Conservation (phyloP, 2,113 vertebrate species). For the Talpa occidentalis region DNA sequence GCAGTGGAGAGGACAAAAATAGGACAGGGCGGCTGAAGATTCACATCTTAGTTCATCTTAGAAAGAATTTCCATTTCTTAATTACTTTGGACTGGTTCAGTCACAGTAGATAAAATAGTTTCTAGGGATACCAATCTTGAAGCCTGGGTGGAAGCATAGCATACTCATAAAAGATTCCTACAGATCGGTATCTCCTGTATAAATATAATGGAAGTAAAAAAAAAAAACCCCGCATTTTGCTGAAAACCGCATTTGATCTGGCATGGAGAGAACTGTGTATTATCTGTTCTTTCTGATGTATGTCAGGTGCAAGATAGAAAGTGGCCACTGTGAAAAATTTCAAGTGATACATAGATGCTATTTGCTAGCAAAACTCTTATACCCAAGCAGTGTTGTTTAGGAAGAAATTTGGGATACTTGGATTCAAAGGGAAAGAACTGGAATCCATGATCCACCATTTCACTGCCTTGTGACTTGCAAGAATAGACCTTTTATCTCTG, state of each 20-base stretch:
- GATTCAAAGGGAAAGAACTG: neutral
- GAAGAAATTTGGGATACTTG: neutral
- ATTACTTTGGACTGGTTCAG: neutral
- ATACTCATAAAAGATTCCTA: fast-evolving
- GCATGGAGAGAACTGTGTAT: neutral
- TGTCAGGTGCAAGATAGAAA: neutral
- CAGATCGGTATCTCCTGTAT: fast-evolving
- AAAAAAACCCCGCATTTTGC: neutral
- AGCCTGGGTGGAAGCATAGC: neutral
- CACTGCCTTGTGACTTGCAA: neutral
- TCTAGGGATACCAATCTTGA: neutral
- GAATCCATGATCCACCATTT: neutral
- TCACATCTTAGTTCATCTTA: neutral
- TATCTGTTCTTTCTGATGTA: neutral
- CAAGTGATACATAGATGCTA: neutral
- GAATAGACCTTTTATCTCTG: neutral
- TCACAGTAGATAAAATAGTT: neutral
- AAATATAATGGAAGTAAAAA: neutral
- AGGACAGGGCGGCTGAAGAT: neutral
- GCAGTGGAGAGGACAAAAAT: constrained; percentile 1
- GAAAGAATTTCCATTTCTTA: constrained; percentile 12
- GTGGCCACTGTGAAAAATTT: neutral
- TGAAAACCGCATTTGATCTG: neutral
- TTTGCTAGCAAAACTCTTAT: neutral
- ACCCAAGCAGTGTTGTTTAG: neutral